phyloP scores from a whole-genome alignment of 53 echinoderm and acorn worm genomes.

The Temnopleurus reevesii region DNA sequence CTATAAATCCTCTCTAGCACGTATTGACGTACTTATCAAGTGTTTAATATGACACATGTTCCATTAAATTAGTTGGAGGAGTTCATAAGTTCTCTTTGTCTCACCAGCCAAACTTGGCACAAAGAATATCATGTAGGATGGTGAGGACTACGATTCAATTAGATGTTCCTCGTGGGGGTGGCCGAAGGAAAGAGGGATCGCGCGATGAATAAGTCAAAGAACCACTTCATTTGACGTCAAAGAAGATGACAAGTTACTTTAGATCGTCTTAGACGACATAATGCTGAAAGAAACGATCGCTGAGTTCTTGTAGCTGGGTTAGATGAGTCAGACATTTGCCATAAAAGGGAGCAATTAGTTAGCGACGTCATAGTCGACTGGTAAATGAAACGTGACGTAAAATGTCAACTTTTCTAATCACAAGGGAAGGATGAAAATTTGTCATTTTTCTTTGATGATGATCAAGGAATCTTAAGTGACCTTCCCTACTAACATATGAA shows the following conservation, averaged over 20 bases:
- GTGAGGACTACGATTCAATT: conserved; percentile 1
- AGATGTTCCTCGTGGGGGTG: conserved; percentile 33
- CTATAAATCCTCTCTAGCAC: conserved; percentile 1
- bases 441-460: neutral
- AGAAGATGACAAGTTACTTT: conserved; percentile 27
- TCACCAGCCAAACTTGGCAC: neutral
- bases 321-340: conserved; percentile 26
- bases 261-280: neutral
- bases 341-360: conserved; percentile 31
- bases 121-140: neutral
- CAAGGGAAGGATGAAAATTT: conserved; percentile 21
- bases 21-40: conserved; percentile 2
- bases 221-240: conserved; percentile 28
- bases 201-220: neutral
- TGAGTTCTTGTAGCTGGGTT: neutral
- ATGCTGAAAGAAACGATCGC: neutral
- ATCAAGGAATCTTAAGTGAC: neutral
- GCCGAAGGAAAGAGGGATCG: neutral
- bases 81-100: conserved; percentile 1
- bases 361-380: conserved; percentile 24
- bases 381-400: conserved; percentile 50
- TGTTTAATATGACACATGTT: conserved; percentile 7
- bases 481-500: conserved; percentile 7
- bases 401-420: conserved; percentile 9
- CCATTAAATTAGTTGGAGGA: neutral